These are phyloP conservation scores for Mastigias papua DNA, from an alignment of 30 jellyfish, hydroid and myxozoan genomes.

Conservation along the genomic window DNA sequence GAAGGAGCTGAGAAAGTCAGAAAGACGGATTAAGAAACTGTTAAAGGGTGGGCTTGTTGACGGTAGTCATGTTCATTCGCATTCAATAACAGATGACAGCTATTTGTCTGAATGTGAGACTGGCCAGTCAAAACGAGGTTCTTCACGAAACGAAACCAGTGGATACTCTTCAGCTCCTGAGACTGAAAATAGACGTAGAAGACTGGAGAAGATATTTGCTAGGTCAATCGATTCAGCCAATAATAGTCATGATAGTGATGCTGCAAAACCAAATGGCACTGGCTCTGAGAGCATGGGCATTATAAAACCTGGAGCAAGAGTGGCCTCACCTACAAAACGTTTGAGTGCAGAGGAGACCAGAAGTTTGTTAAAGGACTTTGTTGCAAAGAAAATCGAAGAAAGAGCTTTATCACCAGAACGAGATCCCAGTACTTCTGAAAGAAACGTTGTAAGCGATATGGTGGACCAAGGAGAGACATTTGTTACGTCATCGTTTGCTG, in stretches of 20 bases:
- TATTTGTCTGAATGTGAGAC: slow-evolving; percentile 80
- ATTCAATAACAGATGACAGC: slow-evolving; percentile 49
- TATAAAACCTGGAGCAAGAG: slow-evolving; percentile 15
- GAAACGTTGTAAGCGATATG: neutral
- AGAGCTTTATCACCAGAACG: slow-evolving; percentile 56
- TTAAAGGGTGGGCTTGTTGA: slow-evolving; percentile 74
- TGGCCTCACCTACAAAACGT: slow-evolving; percentile 50
- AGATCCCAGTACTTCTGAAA: neutral
- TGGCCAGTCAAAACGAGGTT: slow-evolving; percentile 29
- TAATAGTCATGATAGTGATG: too few relatives aligned
- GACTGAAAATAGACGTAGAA: slow-evolving; percentile 76
- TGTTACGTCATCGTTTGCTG: slow-evolving; percentile 60
- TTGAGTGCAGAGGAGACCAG: slow-evolving; percentile 64
- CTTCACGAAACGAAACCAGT: slow-evolving; percentile 50
- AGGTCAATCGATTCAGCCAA: slow-evolving; percentile 53
- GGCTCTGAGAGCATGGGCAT: slow-evolving; percentile 1
- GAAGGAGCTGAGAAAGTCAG: slow-evolving; percentile 91
- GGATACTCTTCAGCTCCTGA: slow-evolving; percentile 99
- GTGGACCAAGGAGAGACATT: slow-evolving; percentile 32
- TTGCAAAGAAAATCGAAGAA: slow-evolving; percentile 67
- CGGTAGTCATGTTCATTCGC: slow-evolving; percentile 50
- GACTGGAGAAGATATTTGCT: slow-evolving; percentile 48
- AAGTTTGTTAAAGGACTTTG: slow-evolving; percentile 53
- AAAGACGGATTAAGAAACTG: slow-evolving; percentile 87
- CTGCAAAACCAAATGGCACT: neutral